phyloP scores from a whole-genome alignment of 1,140 invertebrate genomes.

The Hormaphis cornu region DNA sequence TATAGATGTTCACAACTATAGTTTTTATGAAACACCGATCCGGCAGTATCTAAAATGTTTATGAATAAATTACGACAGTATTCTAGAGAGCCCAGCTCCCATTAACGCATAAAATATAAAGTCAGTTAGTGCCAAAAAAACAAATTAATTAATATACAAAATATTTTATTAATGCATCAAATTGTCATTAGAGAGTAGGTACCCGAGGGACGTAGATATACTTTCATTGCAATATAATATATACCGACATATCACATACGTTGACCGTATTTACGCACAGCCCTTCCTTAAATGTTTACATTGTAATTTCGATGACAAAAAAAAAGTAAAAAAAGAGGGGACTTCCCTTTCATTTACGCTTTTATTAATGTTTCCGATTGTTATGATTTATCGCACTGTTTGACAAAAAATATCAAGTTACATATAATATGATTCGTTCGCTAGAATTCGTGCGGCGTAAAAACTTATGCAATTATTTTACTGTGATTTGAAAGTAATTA shows the following conservation, averaged over 20 bases:
- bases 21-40: no score
- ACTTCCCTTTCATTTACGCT: background rate
- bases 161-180: background rate
- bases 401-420: conserved; percentile 4
- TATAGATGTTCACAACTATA: no score
- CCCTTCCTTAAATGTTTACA: background rate
- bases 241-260: no score
- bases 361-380: background rate
- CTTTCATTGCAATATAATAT: conserved; percentile 1
- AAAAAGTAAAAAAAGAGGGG: background rate
- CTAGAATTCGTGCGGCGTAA: background rate
- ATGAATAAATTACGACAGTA: conserved; percentile 17
- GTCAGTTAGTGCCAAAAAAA: background rate
- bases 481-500: no score
- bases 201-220: background rate
- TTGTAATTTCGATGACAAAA: background rate
- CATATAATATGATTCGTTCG: background rate
- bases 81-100: background rate
- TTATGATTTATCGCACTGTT: conserved; percentile 18
- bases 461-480: no score
- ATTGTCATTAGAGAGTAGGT: conserved; percentile 10
- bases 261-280: background rate
- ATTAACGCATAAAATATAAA: no score
- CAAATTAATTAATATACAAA: no score
- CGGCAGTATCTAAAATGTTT: no score